Evolutionary conservation across 2,888 invertebrate species (phyloP), one percentile per base, ranked within the genome.

Genomic region (Aleiodes alternator): DNA sequence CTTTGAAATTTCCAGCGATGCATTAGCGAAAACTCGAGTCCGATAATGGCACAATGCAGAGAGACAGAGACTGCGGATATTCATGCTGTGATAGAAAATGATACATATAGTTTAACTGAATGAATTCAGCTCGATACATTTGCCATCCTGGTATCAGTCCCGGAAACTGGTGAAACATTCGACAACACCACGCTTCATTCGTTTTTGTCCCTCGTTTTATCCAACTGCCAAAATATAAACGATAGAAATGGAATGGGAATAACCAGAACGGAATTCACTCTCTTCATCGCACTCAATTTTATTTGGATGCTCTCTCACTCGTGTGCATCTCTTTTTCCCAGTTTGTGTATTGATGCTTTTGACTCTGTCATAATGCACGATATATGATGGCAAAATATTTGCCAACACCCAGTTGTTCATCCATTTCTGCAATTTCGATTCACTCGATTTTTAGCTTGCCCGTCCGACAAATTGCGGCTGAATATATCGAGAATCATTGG

Each of bases 381-480:
- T 68, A 84, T 85, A 86, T 86, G 84, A 86, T 86, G 84, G 80
- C 83, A 84, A 86, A 87, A 87, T 87, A 87, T 86, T 86, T 86
- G 86, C 79, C 81, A 85, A 86, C 86, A 83, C 56, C 72, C 61
- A 70, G 38, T 50, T 31, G 48, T 56, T 56, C 29, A 50, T 23
- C 43, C 16, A 34, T n/a, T 29, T 64, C 55, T 68, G 55, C 70
- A 48, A 66, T 76, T 72, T 73, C 57, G 68, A n/a, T 38, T 55
- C 14, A 6, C 29, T 43, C 43, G 4, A 8, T 8, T 11, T 43
- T 43, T 43, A 43, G 4, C 11, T 8, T 43, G 3, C 3, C 11
- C 9, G 11, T 43, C 43, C 43, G 8, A 43, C 43, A 43, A 69
- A 16, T 34, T 53, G 57, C 57, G 56, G 68, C 57, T 23, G 69